These are phyloP conservation scores for Steinernema scapterisci DNA, from an alignment of 2,888 invertebrate species.

Conservation along the genomic window DNA sequence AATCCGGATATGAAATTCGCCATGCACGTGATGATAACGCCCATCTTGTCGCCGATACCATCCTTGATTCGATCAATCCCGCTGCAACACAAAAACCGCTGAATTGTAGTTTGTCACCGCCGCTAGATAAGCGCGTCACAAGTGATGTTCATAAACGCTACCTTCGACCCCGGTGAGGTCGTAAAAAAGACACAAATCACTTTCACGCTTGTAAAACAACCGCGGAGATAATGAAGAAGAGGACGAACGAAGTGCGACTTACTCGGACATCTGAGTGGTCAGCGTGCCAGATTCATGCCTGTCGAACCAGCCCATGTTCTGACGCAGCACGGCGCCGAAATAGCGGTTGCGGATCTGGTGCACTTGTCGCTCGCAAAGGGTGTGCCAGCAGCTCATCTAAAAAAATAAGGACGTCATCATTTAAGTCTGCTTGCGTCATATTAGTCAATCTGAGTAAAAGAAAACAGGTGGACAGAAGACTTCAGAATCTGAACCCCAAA, in stretches of 20 bases:
- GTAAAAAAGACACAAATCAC: conserved; percentile 29
- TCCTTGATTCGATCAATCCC: conserved; percentile 60
- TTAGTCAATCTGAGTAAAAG: neutral
- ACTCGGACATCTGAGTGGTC: conserved; percentile 71
- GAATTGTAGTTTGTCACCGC: neutral
- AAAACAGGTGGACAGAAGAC: too few species aligned
- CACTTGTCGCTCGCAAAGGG: conserved; percentile 70
- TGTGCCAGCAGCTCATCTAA: conserved; percentile 69
- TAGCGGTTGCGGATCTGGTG: conserved; percentile 68
- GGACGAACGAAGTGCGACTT: too few species aligned
- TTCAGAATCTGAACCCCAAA: too few species aligned
- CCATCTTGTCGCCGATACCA: conserved; percentile 62
- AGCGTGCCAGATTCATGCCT: conserved; percentile 70
- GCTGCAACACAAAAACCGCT: conserved; percentile 40
- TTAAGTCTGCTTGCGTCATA: neutral
- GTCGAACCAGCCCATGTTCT: conserved; percentile 70
- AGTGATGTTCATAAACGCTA: neutral
- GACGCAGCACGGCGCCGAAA: conserved; percentile 68
- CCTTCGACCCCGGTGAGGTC: conserved; percentile 36
- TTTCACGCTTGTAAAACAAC: conserved; percentile 32
- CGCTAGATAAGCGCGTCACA: neutral
- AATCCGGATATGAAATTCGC: conserved; percentile 54
- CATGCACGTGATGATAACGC: conserved; percentile 45
- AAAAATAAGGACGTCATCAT: conserved; percentile 13
- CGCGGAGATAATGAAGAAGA: conserved; percentile 3